Base-by-base conservation (phyloP, 2,888 invertebrate species). In the Meloe dianella region DNA sequence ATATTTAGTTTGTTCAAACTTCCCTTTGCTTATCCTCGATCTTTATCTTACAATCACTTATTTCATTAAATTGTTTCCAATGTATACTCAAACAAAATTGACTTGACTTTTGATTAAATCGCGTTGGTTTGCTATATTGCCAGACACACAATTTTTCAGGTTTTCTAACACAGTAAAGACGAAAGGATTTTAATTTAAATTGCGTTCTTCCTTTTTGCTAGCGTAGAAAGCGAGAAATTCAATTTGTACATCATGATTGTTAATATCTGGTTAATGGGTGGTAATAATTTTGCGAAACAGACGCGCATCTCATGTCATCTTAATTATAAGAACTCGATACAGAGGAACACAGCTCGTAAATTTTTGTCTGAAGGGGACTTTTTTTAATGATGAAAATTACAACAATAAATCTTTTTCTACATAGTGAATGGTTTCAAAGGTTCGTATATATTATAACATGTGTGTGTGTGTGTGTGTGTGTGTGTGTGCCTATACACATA, bases 261-360 rank as follows among this genome's bases (percentile, higher is more conserved):
- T 72, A 72, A 70, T 70, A 68, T 66, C 70, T 63, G 60, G 71
- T 70, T n/a, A 71, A 72, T 72, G 67, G 71, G 63, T 67, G 63
- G 70, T 62, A 69, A 71, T 71, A 72, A 72, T 71, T n/a, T 72
- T 60, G 69, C 68, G 67, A 71, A 71, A 71, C 71, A 24, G 14
- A 54, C 54, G 12, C 54, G 69, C 72, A 72, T 69, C 72, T 66
- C 69, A 60, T 69, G 71, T 69, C 69, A 69, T 71, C 71, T 71
- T 71, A 72, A 72, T 72, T 72, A 72, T 71, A 69, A 71, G 57
- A 69, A 67, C 60, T 54, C 61, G 72, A 72, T 71, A 72, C 66
- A 72, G 17, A n/a, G n/a, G n/a, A 69, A 71, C 72, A 72, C 67
- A 62, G 63, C 57, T 65, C 67, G 60, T 72, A 72, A 68, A 72